These are phyloP conservation scores for Phoronis australis DNA, from an alignment of 2,888 invertebrate genomes.

Conservation along the genomic window DNA sequence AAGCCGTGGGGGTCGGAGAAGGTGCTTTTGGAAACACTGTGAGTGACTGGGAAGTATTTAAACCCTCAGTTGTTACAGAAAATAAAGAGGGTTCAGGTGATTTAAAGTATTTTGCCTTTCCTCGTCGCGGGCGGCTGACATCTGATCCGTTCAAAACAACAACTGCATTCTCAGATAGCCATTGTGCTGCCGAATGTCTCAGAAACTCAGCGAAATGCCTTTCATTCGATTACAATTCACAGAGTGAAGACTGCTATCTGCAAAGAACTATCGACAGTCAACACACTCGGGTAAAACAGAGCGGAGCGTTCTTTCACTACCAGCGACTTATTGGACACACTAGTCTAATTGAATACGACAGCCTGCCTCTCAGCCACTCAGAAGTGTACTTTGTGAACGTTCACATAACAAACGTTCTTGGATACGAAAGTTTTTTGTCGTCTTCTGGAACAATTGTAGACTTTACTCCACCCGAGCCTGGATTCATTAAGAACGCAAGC, in stretches of 20 bases:
- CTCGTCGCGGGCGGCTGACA: constrained; percentile 22
- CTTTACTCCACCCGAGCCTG: constrained; percentile 28
- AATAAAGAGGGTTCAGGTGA: constrained; percentile 8
- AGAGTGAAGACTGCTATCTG: constrained; percentile 24
- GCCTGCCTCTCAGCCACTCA: constrained; percentile 19
- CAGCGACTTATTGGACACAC: constrained; percentile 24
- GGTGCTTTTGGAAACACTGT: constrained; percentile 24
- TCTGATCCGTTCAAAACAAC: constrained; percentile 13
- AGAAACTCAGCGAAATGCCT: constrained; percentile 19
- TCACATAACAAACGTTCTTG: constrained; percentile 20
- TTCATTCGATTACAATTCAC: constrained; percentile 26
- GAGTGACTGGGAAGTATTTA: constrained; percentile 16
- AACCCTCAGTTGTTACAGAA: constrained; percentile 11
- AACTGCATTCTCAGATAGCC: constrained; percentile 9
- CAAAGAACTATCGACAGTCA: constrained; percentile 23
- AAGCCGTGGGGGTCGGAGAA: constrained; percentile 25
- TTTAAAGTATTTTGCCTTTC: constrained; percentile 18
- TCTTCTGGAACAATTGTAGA: constrained; percentile 26
- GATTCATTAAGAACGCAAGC: constrained; percentile 13
- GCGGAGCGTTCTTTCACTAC: constrained; percentile 24
- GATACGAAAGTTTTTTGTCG: constrained; percentile 19
- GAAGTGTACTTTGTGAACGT: constrained; percentile 25
- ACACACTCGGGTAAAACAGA: constrained; percentile 17
- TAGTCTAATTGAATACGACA: constrained; percentile 16
- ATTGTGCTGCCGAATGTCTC: constrained; percentile 22